A percentile compares a stretch with the other conserved stretches of the same genome.
These are phyloP conservation scores for Piaya cayana DNA, from an alignment of 2,113 vertebrate species.

Conservation along the genomic window DNA sequence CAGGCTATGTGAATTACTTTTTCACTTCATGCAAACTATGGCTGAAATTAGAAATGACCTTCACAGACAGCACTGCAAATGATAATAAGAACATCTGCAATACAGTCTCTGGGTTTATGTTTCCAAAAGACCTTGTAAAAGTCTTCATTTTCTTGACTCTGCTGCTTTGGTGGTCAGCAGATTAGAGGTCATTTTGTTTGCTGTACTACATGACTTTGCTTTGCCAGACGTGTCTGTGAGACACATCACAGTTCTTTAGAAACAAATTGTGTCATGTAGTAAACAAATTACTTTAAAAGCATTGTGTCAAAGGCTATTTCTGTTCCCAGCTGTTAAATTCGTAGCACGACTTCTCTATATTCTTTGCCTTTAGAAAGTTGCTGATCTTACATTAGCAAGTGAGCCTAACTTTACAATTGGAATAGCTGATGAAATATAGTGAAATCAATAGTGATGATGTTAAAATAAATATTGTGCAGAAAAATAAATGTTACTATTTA, in stretches of 20 bases:
- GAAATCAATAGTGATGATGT: conserved; percentile 11
- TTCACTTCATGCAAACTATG: background rate
- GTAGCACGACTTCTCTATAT: background rate
- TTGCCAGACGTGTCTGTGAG: conserved; percentile 33
- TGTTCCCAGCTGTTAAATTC: conserved; percentile 21
- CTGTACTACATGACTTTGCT: conserved; percentile 18
- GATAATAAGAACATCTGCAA: background rate
- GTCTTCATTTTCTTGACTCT: background rate
- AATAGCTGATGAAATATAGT: conserved; percentile 38
- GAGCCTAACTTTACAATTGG: background rate
- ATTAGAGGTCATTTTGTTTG: conserved; percentile 38
- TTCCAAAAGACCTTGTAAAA: conserved; percentile 24
- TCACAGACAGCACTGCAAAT: background rate
- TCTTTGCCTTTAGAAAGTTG: conserved; percentile 13
- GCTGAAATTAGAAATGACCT: conserved; percentile 45
- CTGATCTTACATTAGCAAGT: conserved; percentile 6
- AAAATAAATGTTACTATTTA: conserved; percentile 63
- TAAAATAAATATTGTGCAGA: conserved; percentile 51
- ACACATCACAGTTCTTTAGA: conserved; percentile 38
- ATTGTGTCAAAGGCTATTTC: conserved; percentile 48
- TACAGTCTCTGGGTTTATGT: background rate
- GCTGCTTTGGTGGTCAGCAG: background rate
- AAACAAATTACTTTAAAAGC: conserved; percentile 24
- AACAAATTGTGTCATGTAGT: conserved; percentile 50
- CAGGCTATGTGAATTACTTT: background rate